Evolutionary conservation across 2,113 vertebrate species (phyloP), one percentile per base, ranked within the genome.

Genomic region (Istiophorus platypterus): DNA sequence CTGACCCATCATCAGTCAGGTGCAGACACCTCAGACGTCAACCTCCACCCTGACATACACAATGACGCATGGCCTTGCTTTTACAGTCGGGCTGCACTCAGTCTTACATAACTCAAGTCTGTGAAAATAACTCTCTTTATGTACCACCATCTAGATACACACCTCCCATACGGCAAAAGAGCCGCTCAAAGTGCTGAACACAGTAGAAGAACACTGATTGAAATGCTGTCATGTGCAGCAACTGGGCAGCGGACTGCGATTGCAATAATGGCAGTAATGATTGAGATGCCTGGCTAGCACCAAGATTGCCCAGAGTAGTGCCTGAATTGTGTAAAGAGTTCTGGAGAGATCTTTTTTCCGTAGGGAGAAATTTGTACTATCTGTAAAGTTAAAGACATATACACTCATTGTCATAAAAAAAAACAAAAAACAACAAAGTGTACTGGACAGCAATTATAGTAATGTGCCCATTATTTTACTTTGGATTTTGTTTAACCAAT

Each of bases 1-100:
- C n/a, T n/a, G n/a, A n/a, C 15, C 49, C 64, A 72, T 87, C 80
- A 92, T 83, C 70, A 69, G 27, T 84, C 73, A 81, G 80, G 52
- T 72, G 34, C 14, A 49, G 80, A 75, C 41, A 37, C 81, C 81
- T 80, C 11, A 13, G 63, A 84, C 69, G 64, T 42, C 69, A 58
- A 80, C 88, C 88, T 90, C 61, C 56, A 66, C 27, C 39, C 64
- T 78, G 82, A 81, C 71, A 90, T 12, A 31, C 62, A 66, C 82
- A 67, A 7, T 88, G 89, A 90, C 17, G 24, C 82, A 89, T 80
- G 52, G 74, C 10, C 49, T 47, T 66, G 74, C 74, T 85, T 80
- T 73, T 62, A 47, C 12, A 83, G 69, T 78, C 80, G 66, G 84
- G 80, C 81, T 61, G 7, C 42, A 78, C 64, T 83, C 74, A 7